phyloP scores from a whole-genome alignment of 1,140 invertebrate genomes.

The Drosophila setifemur region DNA sequence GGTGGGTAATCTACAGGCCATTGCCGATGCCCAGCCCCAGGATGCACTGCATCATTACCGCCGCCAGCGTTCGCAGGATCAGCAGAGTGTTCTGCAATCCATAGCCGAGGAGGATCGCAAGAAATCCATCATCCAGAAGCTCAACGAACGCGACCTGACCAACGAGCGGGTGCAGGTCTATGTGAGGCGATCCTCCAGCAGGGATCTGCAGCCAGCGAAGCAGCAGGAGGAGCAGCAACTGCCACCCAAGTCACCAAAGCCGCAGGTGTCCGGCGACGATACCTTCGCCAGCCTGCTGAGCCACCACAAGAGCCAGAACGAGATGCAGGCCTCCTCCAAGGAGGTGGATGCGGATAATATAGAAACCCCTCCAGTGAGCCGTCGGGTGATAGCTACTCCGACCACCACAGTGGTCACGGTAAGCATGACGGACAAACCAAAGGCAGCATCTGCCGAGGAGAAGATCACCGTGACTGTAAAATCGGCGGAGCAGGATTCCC shows the following conservation, averaged over 20 bases:
- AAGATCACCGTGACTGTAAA: conserved; percentile 3
- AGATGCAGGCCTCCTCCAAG: conserved; percentile 84
- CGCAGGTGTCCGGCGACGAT: conserved; percentile 39
- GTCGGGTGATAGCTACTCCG: conserved; percentile 84
- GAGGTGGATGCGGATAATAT: conserved; percentile 96
- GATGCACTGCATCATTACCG: conserved; percentile 84
- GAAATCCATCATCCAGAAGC: conserved; percentile 73
- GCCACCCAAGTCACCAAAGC: conserved; percentile 32
- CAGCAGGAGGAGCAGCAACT: conserved; percentile 10
- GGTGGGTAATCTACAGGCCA: conserved; percentile 91
- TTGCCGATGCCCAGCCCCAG: conserved; percentile 86
- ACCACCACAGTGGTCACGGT: conserved; percentile 71
- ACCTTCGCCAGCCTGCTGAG: conserved; percentile 57
- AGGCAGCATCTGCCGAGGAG: conserved; percentile 21
- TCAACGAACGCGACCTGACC: conserved; percentile 82
- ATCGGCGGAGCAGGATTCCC: conserved; percentile 82
- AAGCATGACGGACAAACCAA: conserved; percentile 64
- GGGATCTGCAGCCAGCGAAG: conserved; percentile 16
- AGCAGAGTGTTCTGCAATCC: conserved; percentile 82
- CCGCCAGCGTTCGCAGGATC: conserved; percentile 71
- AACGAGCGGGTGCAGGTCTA: conserved; percentile 84
- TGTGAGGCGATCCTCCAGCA: conserved; percentile 83
- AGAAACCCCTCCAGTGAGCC: conserved; percentile 92
- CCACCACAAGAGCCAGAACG: conserved; percentile 78
- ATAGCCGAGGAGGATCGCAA: conserved; percentile 85